Evolutionary conservation across 2,113 vertebrate genomes (phyloP).

Genomic region (Vanacampus margaritifer): DNA sequence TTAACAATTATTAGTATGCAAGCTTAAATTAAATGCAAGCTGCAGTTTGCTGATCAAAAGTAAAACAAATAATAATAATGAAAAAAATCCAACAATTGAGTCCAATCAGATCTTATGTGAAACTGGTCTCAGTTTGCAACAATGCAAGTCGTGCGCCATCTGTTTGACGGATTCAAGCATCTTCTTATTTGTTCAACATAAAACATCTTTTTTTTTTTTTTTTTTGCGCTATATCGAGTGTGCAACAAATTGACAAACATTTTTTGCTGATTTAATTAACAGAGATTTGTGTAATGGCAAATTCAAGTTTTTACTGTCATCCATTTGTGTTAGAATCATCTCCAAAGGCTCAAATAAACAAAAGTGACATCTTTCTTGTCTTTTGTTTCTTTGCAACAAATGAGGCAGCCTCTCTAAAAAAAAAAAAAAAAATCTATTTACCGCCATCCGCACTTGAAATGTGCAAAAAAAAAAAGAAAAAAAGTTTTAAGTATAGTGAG

Average conservation of each 20-base stretch:
- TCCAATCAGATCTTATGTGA: conserved; percentile 59
- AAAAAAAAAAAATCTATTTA: conserved; percentile 28
- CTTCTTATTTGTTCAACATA: conserved; percentile 44
- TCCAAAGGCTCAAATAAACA: background rate
- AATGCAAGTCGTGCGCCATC: conserved; percentile 67
- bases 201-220: too few relatives aligned
- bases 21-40: conserved; percentile 61
- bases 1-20: conserved; percentile 55
- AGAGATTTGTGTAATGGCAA: background rate
- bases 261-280: background rate
- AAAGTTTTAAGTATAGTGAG: conserved; percentile 41
- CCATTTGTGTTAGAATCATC: background rate
- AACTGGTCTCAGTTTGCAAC: conserved; percentile 47
- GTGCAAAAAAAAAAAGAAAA: conserved; percentile 6
- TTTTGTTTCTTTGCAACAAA: conserved; percentile 8
- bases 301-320: background rate
- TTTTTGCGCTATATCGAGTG: background rate
- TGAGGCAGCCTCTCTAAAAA: background rate
- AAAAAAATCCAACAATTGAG: conserved; percentile 12
- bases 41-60: conserved; percentile 65
- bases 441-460: conserved; percentile 38
- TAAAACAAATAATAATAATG: background rate
- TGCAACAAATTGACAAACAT: background rate
- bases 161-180: conserved; percentile 62
- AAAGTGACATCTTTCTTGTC: conserved; percentile 5